phyloP scores from a whole-genome alignment of 1,140 invertebrate species.

The Drosophila baimaii region DNA sequence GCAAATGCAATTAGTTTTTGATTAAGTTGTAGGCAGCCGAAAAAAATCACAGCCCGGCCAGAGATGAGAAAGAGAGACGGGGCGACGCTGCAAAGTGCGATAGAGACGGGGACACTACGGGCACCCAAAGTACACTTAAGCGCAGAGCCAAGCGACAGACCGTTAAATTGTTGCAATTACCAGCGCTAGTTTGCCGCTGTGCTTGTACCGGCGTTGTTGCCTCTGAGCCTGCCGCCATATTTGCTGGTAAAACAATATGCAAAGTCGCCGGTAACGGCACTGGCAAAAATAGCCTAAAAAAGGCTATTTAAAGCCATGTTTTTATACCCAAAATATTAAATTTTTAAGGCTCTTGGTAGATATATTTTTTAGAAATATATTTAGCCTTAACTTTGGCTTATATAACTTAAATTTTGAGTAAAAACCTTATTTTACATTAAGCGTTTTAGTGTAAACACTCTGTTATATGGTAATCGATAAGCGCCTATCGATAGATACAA shows the following conservation, averaged over 20 bases:
- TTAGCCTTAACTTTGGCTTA: not conserved
- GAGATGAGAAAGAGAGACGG: slow-evolving; percentile 11
- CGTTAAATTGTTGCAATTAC: slow-evolving; percentile 83
- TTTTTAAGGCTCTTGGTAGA: no score
- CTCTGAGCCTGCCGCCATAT: slow-evolving; percentile 65
- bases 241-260: slow-evolving; percentile 81
- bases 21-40: slow-evolving; percentile 73
- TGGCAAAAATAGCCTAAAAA: not conserved
- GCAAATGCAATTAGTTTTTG: slow-evolving; percentile 83
- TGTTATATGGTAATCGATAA: no score
- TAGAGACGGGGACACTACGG: slow-evolving; percentile 16
- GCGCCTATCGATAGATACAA: no score
- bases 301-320: not conserved
- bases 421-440: no score
- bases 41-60: slow-evolving; percentile 32
- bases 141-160: slow-evolving; percentile 78
- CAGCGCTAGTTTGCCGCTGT: slow-evolving; percentile 61
- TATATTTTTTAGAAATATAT: no score
- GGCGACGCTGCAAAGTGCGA: not conserved
- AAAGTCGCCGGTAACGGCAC: slow-evolving; percentile 23
- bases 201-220: slow-evolving; percentile 48
- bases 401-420: no score
- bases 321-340: not conserved
- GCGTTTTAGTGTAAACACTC: no score
- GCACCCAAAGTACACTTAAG: slow-evolving; percentile 76